These are phyloP conservation scores for Acipenser ruthenus DNA, from an alignment of 2,797 vertebrate species.

Conservation along the genomic window DNA sequence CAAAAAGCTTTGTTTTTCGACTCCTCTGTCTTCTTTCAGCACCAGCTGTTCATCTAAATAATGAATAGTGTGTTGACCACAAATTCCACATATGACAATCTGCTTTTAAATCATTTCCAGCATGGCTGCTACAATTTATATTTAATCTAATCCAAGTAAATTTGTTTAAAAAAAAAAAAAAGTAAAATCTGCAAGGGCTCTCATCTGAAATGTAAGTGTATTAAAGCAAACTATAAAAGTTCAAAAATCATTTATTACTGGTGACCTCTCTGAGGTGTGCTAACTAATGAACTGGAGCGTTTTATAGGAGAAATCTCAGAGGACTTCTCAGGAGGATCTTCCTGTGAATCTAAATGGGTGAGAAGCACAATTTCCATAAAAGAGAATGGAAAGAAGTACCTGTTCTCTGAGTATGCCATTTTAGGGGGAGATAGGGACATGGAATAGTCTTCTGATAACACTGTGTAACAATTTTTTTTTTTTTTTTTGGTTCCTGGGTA, in stretches of 20 bases:
- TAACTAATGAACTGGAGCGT: not conserved
- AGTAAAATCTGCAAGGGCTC: too few species aligned
- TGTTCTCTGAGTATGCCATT: too few species aligned
- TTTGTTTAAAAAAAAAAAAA: not conserved
- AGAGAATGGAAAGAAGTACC: too few species aligned
- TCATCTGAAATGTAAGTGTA: too few species aligned
- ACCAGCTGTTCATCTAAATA: not conserved
- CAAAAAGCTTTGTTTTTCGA: constrained; percentile 5
- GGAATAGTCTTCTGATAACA: too few species aligned
- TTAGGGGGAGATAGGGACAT: too few species aligned
- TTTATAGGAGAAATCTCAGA: too few species aligned
- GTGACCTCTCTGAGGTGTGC: not conserved
- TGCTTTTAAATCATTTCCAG: not conserved
- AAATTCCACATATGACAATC: constrained; percentile 1
- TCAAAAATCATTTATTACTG: not conserved
- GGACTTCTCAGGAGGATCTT: too few species aligned
- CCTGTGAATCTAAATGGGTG: too few species aligned
- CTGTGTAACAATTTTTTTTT: too few species aligned
- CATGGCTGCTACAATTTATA: not conserved
- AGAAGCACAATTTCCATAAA: too few species aligned
- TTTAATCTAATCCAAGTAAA: not conserved
- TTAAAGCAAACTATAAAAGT: not conserved
- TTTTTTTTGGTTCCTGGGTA: too few species aligned
- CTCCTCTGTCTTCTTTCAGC: not conserved
- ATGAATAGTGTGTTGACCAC: not conserved